Conservation (phyloP, 2,888 invertebrate genomes). For the Drosophila diplacantha region DNA sequence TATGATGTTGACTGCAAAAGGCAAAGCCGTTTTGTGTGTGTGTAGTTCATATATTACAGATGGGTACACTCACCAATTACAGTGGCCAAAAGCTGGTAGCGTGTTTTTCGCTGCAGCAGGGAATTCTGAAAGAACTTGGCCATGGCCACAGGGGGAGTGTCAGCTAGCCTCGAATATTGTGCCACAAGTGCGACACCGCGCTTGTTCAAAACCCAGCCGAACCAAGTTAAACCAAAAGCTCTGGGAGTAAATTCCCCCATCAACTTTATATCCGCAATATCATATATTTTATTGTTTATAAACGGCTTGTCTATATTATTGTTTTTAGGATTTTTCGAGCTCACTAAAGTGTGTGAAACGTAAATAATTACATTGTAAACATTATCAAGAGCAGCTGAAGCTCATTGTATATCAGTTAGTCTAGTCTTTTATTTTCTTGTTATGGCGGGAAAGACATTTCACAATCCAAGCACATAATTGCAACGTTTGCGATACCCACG, state of each 20-base stretch:
- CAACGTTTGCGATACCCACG: background rate
- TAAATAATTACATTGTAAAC: constrained; percentile 21
- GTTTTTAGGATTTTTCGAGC: background rate
- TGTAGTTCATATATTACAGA: no score
- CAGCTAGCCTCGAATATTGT: background rate
- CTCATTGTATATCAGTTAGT: background rate
- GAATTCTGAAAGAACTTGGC: constrained; percentile 30
- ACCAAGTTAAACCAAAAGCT: constrained; percentile 11
- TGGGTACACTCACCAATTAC: constrained; percentile 50
- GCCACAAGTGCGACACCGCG: constrained; percentile 2
- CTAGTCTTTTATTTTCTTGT: background rate
- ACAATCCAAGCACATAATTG: constrained; percentile 4
- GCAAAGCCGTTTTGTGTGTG: background rate
- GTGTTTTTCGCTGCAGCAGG: constrained; percentile 42
- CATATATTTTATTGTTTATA: background rate
- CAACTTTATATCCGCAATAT: constrained; percentile 19
- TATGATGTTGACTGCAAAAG: constrained; percentile 70
- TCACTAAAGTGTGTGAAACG: background rate
- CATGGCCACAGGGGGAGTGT: constrained; percentile 25
- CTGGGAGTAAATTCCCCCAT: background rate
- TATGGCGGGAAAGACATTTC: constrained; percentile 4
- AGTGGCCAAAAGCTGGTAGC: constrained; percentile 64
- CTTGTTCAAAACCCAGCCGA: background rate
- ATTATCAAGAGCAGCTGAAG: background rate
- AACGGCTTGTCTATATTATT: background rate